Percentiles rank a stretch among this genome's conserved stretches.
Conservation (phyloP, 2,888 invertebrate genomes). For the Temnothorax ravouxi region DNA sequence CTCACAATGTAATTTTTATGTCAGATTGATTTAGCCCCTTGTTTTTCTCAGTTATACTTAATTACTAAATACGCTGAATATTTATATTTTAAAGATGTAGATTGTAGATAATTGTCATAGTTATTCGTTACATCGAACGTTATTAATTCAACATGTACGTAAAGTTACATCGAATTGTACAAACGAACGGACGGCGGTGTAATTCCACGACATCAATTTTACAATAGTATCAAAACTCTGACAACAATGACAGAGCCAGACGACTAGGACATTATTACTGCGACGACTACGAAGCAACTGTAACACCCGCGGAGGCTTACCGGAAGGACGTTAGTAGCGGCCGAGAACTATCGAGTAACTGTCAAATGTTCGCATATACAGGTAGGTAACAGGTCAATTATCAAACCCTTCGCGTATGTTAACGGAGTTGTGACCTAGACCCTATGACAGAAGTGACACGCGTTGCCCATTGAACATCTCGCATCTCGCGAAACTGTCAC, state of each 20-base stretch:
- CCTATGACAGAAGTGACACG: conserved; percentile 53
- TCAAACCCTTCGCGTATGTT: conserved; percentile 64
- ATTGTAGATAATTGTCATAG: neutral
- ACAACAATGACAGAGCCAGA: conserved; percentile 54
- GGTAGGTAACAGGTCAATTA: conserved; percentile 64
- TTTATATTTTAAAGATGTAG: neutral
- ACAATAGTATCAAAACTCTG: conserved; percentile 47
- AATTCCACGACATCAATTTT: conserved; percentile 51
- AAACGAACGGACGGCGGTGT: conserved; percentile 27
- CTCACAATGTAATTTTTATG: neutral
- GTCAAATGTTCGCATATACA: conserved; percentile 64
- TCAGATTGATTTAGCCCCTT: neutral
- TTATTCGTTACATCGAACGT: neutral
- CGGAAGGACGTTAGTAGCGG: conserved; percentile 67
- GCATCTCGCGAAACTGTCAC: conserved; percentile 31
- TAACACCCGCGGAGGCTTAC: conserved; percentile 53
- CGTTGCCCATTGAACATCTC: conserved; percentile 38
- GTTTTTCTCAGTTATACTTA: neutral
- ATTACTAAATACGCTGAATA: neutral
- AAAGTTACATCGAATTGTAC: conserved; percentile 38
- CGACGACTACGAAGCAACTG: conserved; percentile 48
- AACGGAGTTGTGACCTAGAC: conserved; percentile 66
- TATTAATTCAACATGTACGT: neutral
- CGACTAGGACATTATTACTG: conserved; percentile 50
- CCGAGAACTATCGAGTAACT: conserved; percentile 75